Evolutionary conservation across 2,113 vertebrate genomes (phyloP).

Genomic region (Strix aluco): DNA sequence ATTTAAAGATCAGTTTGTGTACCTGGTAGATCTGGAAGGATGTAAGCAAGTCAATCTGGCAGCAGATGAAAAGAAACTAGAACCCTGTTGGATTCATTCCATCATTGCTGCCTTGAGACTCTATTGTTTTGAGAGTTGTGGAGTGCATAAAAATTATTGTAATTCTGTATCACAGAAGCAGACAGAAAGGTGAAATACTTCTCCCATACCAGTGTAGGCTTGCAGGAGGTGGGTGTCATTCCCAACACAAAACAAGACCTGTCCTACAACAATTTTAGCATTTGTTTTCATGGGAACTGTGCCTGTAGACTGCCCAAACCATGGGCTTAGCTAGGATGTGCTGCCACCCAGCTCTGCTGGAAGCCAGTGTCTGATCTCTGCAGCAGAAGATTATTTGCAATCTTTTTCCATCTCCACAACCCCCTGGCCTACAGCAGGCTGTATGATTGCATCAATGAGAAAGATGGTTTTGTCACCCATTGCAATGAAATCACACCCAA

Average conservation of each 20-base stretch:
- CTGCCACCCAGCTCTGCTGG: not conserved
- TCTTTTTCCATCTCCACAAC: not conserved
- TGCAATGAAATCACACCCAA: not conserved
- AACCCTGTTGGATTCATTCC: not conserved
- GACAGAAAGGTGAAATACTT: not conserved
- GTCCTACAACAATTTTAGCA: not conserved
- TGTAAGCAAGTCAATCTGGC: not conserved
- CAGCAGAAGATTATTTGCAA: not conserved
- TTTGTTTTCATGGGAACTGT: not conserved
- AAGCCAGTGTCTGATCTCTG: not conserved
- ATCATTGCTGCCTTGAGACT: not conserved
- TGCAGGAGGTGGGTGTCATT: not conserved
- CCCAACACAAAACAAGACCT: not conserved
- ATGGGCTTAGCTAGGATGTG: not conserved
- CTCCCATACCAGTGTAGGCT: not conserved
- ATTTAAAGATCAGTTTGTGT: not conserved
- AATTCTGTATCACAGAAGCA: not conserved
- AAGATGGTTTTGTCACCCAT: not conserved
- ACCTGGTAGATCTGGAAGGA: not conserved
- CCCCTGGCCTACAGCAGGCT: not conserved
- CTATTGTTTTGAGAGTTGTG: not conserved
- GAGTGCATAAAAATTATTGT: not conserved
- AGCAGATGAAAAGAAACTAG: not conserved
- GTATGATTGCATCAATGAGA: not conserved
- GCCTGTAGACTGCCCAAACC: not conserved